Percentiles rank a stretch among this genome's conserved stretches.
Conservation (phyloP, 2,797 vertebrate species). For the Poecile montanus region DNA sequence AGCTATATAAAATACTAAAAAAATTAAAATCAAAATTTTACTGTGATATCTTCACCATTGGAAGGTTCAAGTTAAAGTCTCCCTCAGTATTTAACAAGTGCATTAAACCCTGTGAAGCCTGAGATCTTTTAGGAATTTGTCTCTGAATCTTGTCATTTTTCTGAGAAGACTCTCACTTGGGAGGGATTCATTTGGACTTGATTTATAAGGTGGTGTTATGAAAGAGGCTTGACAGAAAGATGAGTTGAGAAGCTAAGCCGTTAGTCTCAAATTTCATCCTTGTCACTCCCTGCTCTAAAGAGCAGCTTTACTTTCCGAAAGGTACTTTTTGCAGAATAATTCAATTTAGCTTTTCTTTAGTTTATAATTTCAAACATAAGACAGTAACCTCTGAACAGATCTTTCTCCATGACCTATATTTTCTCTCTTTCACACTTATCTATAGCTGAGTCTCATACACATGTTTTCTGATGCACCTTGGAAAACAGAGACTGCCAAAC, state of each 20-base stretch:
- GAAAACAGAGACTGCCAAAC: not conserved
- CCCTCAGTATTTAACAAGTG: not conserved
- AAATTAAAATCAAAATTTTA: not conserved
- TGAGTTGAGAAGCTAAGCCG: slow-evolving; percentile 4
- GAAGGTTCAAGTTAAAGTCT: not conserved
- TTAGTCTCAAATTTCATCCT: slow-evolving; percentile 40
- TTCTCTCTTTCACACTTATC: not conserved
- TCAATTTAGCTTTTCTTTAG: not conserved
- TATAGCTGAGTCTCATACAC: not conserved
- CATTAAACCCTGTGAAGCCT: not conserved
- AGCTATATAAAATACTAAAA: not conserved
- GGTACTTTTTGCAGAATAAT: not conserved
- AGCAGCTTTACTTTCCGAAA: not conserved
- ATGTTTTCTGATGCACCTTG: not conserved
- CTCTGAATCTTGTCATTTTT: not conserved
- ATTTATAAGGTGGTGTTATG: not conserved
- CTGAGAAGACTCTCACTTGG: not conserved
- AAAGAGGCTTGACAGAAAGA: slow-evolving; percentile 24
- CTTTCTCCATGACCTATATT: not conserved
- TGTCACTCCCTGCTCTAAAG: not conserved
- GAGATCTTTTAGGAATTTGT: not conserved
- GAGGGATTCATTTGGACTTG: not conserved
- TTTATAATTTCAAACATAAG: not conserved
- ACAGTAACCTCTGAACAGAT: not conserved
- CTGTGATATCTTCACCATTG: not conserved